Evolutionary conservation across 2,888 invertebrate genomes (phyloP).

Genomic region (Polia nebulosa): DNA sequence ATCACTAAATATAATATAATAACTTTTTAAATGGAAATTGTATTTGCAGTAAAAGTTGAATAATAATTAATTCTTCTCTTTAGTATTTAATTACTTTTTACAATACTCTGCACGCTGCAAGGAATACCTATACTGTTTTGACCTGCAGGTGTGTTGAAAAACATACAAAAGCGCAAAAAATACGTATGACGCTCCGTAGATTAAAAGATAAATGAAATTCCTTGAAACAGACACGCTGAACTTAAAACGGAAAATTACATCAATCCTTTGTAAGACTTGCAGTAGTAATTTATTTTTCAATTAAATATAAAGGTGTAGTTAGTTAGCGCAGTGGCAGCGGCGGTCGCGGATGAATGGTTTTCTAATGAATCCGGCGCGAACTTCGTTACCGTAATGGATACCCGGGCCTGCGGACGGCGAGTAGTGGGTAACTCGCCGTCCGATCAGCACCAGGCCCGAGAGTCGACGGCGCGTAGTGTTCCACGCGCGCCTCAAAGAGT

Average conservation of each 20-base stretch:
- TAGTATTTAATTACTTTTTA: slow-evolving; percentile 6
- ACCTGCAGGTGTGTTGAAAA: neutral
- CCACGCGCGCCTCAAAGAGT: no score
- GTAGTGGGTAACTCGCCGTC: no score
- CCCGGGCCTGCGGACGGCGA: no score
- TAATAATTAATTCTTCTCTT: neutral
- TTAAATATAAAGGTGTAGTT: slow-evolving; percentile 60
- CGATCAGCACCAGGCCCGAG: no score
- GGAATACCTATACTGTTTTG: neutral
- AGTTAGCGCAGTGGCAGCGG: slow-evolving; percentile 36
- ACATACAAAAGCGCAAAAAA: neutral
- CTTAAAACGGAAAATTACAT: slow-evolving; percentile 44
- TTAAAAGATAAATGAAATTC: slow-evolving; percentile 37
- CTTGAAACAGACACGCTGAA: slow-evolving; percentile 30
- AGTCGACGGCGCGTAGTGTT: no score
- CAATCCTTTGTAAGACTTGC: slow-evolving; percentile 35
- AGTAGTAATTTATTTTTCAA: slow-evolving; percentile 60
- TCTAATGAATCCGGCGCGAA: slow-evolving; percentile 85
- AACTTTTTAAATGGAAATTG: no score
- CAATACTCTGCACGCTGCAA: neutral
- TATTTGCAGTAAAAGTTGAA: neutral
- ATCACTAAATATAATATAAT: neutral
- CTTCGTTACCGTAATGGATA: slow-evolving; percentile 84
- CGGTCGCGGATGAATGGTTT: slow-evolving; percentile 83
- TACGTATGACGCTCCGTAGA: slow-evolving; percentile 10